Evolutionary conservation across 2,797 vertebrate genomes (phyloP), one percentile per base, ranked within the genome.

Genomic region (Bradypodion pumilum): DNA sequence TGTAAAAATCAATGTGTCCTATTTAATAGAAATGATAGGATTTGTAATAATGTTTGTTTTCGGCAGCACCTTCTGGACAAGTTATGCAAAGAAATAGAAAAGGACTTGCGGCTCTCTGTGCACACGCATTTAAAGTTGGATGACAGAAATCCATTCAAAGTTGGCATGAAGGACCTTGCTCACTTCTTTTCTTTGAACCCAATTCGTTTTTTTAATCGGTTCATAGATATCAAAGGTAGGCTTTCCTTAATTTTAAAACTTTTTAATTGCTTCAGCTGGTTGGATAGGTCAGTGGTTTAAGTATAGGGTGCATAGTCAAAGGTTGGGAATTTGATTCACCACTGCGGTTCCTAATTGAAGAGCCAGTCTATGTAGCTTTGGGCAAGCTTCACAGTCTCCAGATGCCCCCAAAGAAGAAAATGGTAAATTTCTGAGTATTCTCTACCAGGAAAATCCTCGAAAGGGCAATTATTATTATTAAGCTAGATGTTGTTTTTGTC

Each of bases 41-140:
- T 56, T 84, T 25, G 65, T 68, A 0, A 0, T 86, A 9, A 29
- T 44, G 23, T 65, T 9, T 89, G 81, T 32, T 88, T 66, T 88
- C 77, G 80, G 65, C 60, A 99, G 98, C 98, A 98, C 91, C 93
- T 99, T 87, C 94, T 99, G 91, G 97, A 99, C 90, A 99, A 98
- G 89, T 95, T 99, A 81, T 99, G 98, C 95, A 99, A 99, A 92
- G 99, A 99, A 95, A 99, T 99, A 12, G 99, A 99, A 95, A 99
- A 99, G 90, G 99, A 99, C 88, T 94, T 99, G 75, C 97, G 98
- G 65, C 97, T 99, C 8, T 99, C 98, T 27, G 99, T 99, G 75
- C 99, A 99, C 92, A 99, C 98, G 0, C 99, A 99, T 88, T 95
- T 99, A 80, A 99, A 99, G 89, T 95, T 99, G 80, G 99, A 99